Evolutionary conservation across 2,888 invertebrate species (phyloP).

Genomic region (Steinernema carpocapsae): DNA sequence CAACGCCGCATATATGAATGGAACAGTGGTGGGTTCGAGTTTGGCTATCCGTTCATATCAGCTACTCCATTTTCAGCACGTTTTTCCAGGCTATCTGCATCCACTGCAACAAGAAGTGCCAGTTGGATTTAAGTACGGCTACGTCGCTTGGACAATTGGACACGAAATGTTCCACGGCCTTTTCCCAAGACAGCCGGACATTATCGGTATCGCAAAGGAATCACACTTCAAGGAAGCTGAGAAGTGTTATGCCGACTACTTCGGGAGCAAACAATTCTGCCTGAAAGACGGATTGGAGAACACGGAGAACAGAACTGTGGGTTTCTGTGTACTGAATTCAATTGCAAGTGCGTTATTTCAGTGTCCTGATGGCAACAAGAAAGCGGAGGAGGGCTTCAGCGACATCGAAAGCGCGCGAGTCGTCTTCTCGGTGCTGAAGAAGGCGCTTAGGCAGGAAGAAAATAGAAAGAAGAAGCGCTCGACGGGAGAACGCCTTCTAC

Average conservation of each 20-base stretch:
- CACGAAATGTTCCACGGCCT: constrained; percentile 24
- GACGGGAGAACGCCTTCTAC: too few relatives aligned
- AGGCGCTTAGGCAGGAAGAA: too few relatives aligned
- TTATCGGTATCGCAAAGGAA: not conserved
- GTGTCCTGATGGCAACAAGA: not conserved
- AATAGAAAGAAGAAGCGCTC: too few relatives aligned
- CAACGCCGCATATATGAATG: too few relatives aligned
- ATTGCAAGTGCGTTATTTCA: not conserved
- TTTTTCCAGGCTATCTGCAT: not conserved
- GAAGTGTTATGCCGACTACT: not conserved
- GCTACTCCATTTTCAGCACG: not conserved
- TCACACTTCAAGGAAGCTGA: too few relatives aligned
- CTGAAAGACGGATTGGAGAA: not conserved
- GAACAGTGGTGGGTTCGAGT: too few relatives aligned
- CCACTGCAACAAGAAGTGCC: not conserved
- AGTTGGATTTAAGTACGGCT: constrained; percentile 2
- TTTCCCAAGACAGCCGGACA: not conserved
- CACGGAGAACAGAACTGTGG: too few relatives aligned
- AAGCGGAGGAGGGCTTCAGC: not conserved
- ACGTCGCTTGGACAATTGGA: constrained; percentile 6
- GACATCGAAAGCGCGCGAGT: not conserved
- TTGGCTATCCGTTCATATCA: not conserved
- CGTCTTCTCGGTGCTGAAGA: not conserved
- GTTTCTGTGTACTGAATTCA: not conserved
- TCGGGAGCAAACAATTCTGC: not conserved